Evolutionary conservation across 2,888 invertebrate species (phyloP), one percentile per base, ranked within the genome.

Genomic region (Brachylomia viminalis): DNA sequence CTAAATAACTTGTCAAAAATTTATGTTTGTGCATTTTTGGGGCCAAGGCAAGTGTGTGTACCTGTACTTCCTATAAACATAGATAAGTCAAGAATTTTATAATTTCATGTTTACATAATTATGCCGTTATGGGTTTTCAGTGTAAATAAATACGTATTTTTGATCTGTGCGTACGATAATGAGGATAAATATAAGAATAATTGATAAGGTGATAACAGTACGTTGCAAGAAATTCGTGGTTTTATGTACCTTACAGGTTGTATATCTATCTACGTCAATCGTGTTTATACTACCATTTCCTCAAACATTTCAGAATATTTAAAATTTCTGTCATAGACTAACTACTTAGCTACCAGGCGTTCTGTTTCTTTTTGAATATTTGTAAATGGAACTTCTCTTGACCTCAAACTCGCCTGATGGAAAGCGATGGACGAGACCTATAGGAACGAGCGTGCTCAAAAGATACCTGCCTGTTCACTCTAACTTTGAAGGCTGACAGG

Each of bases 81-180:
- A 65, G 86, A 82, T 78, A 78, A 74, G 27, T 82, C 1, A 74
- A 58, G 65, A 85, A 85, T 78, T 78, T 49, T 33, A 85, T 77
- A 52, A 62, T 66, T 65, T 85, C 86, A 82, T 67, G 56, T 59
- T 10, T 33, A 30, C 58, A 17, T 76, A 42, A 10, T n/a, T n/a
- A n/a, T n/a, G 42, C 10, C 47, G 27, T 84, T 85, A 83, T 83
- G 73, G 23, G 17, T 67, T 61, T 73, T 52, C 59, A 20, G 73
- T 82, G 72, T 82, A 81, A 76, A 81, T 77, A 77, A 85, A 75
- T 73, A 75, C 13, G 33, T 33, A 49, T 66, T 73, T 72, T 70
- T 62, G 73, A 69, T 68, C 78, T 47, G 72, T 49, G 68, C 38
- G 23, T 58, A 47, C 59, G 45, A 30, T 73, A 82, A 83, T 8